Conservation (phyloP, 2,888 invertebrate genomes). For the Drosophila lacicola region DNA sequence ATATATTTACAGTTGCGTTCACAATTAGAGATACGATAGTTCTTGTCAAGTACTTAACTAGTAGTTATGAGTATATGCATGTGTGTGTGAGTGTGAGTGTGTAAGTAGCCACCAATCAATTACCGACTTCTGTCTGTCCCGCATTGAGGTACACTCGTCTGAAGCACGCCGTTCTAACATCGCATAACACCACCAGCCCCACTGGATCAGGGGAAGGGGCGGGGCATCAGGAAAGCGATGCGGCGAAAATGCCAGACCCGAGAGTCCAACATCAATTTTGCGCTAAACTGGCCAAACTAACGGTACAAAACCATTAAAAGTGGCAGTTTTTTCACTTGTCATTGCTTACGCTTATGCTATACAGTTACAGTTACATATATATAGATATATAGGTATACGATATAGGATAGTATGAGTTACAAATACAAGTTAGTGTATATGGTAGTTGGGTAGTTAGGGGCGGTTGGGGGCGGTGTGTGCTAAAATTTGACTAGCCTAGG, state of each 20-base stretch:
- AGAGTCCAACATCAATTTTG: conserved; percentile 85
- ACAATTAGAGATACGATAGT: conserved; percentile 22
- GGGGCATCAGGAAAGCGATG: conserved; percentile 57
- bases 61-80: conserved; percentile 43
- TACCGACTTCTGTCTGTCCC: conserved; percentile 69
- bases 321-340: conserved; percentile 82
- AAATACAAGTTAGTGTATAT: conserved; percentile 29
- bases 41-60: conserved; percentile 25
- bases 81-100: conserved; percentile 27
- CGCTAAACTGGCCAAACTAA: conserved; percentile 73
- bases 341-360: conserved; percentile 58
- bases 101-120: conserved; percentile 57
- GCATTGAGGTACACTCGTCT: conserved; percentile 85
- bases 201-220: conserved; percentile 19
- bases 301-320: conserved; percentile 32
- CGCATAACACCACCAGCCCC: conserved; percentile 45
- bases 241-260: conserved; percentile 76
- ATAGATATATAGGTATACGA: conserved; percentile 15
- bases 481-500: conserved; percentile 57
- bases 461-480: conserved; percentile 10
- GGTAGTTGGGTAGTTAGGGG: conserved; percentile 15
- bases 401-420: conserved; percentile 37
- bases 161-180: conserved; percentile 79
- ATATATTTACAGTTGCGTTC: conserved; percentile 57
- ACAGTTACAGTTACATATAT: conserved; percentile 49